A percentile compares a stretch with the other conserved stretches of the same genome.
Evolutionary conservation across 92 coral and sea anemone genomes (phyloP).

Genomic region (Anthopleura xanthogrammica): DNA sequence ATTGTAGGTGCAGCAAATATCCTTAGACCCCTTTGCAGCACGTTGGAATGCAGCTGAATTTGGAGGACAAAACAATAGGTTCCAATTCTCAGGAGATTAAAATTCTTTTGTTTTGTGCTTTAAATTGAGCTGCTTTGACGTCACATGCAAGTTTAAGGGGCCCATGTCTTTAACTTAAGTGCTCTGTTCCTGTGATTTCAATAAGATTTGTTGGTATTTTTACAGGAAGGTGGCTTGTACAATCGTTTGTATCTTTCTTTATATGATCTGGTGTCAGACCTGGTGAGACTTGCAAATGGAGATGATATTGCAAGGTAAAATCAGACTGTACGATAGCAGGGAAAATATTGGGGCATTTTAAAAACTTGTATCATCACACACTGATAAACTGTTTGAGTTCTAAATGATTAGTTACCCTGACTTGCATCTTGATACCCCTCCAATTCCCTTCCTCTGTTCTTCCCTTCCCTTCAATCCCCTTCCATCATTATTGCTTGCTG

Average conservation of each 20-base stretch:
- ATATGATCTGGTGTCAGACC: constrained; percentile 85
- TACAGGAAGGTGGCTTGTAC: constrained; percentile 89
- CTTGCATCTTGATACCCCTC: too few species aligned
- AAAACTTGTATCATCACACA: too few species aligned
- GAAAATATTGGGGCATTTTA: background rate
- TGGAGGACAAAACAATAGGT: too few species aligned
- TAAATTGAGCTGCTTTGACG: background rate
- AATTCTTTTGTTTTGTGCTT: too few species aligned
- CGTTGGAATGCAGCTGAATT: too few species aligned
- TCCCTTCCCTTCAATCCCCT: too few species aligned
- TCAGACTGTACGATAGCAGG: background rate
- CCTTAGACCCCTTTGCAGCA: background rate
- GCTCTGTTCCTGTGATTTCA: background rate
- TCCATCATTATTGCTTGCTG: too few species aligned
- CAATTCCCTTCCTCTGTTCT: too few species aligned
- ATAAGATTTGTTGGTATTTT: background rate
- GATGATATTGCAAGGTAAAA: constrained; percentile 38
- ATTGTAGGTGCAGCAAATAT: constrained; percentile 54
- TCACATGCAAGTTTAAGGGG: too few species aligned
- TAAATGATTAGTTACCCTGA: too few species aligned
- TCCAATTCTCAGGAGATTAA: too few species aligned
- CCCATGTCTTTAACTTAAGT: background rate
- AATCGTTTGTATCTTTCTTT: constrained; percentile 80
- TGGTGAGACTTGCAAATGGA: constrained; percentile 79
- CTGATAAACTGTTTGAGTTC: too few species aligned